A percentile compares a stretch with the other conserved stretches of the same genome.
These are phyloP conservation scores for Platalea minor DNA, from an alignment of 2,797 vertebrate genomes.

Conservation along the genomic window DNA sequence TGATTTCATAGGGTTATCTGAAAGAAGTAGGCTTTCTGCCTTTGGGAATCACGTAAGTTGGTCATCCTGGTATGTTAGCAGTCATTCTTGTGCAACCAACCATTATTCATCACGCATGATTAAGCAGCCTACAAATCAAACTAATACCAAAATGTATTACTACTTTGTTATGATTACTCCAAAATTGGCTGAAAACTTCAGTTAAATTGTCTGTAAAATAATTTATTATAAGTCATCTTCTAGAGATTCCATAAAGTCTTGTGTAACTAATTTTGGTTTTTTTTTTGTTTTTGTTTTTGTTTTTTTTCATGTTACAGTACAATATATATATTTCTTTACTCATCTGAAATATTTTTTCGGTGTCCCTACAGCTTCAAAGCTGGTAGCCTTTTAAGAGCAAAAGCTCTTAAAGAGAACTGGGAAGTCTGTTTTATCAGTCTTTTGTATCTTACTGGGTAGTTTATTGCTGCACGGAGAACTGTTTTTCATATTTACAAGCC, in stretches of 20 bases:
- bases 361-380: neutral
- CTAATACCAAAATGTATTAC: neutral
- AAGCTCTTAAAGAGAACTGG: neutral
- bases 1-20: neutral
- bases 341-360: neutral
- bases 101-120: neutral
- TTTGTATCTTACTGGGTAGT: neutral
- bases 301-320: neutral
- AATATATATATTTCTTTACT: neutral
- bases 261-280: neutral
- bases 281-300: too few species aligned
- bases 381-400: neutral
- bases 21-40: neutral
- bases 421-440: neutral
- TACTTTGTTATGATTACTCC: neutral
- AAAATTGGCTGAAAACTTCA: neutral
- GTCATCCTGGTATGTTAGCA: neutral
- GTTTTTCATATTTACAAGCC: neutral
- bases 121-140: neutral
- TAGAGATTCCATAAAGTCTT: neutral
- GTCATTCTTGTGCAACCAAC: neutral
- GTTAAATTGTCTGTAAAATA: neutral
- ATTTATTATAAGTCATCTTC: neutral
- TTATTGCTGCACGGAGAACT: neutral
- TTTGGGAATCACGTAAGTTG: neutral